Percentiles rank a stretch among this genome's conserved stretches.
Conservation (phyloP, 2,113 vertebrate genomes). For the Setophaga kirtlandii region DNA sequence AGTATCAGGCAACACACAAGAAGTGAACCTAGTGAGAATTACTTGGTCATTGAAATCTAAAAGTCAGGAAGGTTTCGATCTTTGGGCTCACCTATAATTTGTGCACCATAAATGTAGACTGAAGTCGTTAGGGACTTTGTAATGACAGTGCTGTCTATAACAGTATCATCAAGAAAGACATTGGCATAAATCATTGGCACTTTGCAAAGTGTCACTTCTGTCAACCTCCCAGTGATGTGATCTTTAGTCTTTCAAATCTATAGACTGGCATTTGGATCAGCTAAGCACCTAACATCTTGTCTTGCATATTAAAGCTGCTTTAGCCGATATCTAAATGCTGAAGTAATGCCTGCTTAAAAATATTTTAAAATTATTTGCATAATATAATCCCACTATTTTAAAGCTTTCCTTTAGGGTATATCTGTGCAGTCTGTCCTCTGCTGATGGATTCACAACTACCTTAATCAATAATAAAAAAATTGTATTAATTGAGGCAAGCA, state of each 20-base stretch:
- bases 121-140: slow-evolving; percentile 82
- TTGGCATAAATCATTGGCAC: slow-evolving; percentile 97
- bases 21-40: slow-evolving; percentile 68
- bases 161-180: slow-evolving; percentile 85
- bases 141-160: slow-evolving; percentile 99
- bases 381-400: slow-evolving; percentile 69
- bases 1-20: background rate
- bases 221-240: slow-evolving; percentile 96
- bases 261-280: slow-evolving; percentile 99
- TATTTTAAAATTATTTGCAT: slow-evolving; percentile 80
- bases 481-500: slow-evolving; percentile 33
- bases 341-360: slow-evolving; percentile 81
- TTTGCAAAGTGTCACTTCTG: slow-evolving; percentile 92
- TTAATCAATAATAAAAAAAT: slow-evolving; percentile 39
- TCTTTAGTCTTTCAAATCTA: slow-evolving; percentile 99
- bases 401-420: slow-evolving; percentile 59
- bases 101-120: slow-evolving; percentile 83
- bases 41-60: slow-evolving; percentile 76
- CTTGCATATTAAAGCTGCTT: slow-evolving; percentile 92
- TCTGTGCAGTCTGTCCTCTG: slow-evolving; percentile 19
- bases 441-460: slow-evolving; percentile 46
- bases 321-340: slow-evolving; percentile 81
- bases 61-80: slow-evolving; percentile 82
- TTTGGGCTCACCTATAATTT: slow-evolving; percentile 90
- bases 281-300: slow-evolving; percentile 78